Percentiles rank a stretch among this genome's conserved stretches.
These are phyloP conservation scores for Thermophis baileyi DNA, from an alignment of 2,113 vertebrate species.

Conservation along the genomic window DNA sequence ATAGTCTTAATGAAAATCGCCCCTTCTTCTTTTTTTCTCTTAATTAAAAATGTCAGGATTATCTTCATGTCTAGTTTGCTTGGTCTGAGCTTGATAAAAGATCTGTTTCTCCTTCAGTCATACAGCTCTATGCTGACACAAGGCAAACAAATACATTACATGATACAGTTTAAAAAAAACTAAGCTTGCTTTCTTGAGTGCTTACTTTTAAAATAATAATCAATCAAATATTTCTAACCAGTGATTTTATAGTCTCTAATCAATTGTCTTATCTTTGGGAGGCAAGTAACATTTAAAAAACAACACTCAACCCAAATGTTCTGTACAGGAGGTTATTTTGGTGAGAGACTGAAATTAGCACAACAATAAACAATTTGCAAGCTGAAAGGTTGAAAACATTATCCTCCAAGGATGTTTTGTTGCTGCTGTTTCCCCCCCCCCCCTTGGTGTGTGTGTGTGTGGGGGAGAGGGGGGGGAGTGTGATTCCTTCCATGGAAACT, in stretches of 20 bases:
- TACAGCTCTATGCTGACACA: background rate
- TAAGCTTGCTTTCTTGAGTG: background rate
- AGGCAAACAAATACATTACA: conserved; percentile 1
- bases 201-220: background rate
- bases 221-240: conserved; percentile 30
- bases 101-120: background rate
- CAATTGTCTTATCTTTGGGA: conserved; percentile 22
- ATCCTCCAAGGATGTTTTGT: conserved; percentile 25
- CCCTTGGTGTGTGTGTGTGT: background rate
- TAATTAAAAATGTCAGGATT: background rate
- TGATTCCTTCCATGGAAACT: background rate
- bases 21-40: background rate
- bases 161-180: background rate
- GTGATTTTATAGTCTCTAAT: conserved; percentile 24
- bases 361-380: conserved; percentile 30
- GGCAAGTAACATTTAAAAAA: background rate
- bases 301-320: background rate
- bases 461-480: background rate
- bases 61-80: background rate
- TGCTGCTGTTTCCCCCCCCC: background rate
- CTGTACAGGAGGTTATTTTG: conserved; percentile 13
- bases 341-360: conserved; percentile 46
- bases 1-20: background rate
- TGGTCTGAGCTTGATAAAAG: background rate
- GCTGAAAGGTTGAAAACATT: conserved; percentile 40